Conservation (phyloP, 2,113 vertebrate genomes). For the Caretta caretta region DNA sequence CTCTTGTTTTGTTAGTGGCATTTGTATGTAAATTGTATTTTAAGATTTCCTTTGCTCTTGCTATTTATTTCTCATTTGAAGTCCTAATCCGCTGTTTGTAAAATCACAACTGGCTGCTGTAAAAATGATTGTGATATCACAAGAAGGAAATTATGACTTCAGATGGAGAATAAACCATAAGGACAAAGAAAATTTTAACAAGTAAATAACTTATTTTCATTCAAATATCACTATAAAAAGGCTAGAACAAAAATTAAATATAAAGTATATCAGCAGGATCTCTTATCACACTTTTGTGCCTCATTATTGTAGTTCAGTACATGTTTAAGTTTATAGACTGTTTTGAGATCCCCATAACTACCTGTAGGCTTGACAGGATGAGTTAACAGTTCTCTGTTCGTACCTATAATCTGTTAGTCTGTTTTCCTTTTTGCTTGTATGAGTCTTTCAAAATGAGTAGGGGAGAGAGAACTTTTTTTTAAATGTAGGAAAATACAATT, state of each 20-base stretch:
- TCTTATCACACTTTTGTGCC: slow-evolving; percentile 33
- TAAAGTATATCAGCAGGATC: slow-evolving; percentile 51
- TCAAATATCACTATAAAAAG: slow-evolving; percentile 47
- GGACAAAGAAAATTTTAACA: slow-evolving; percentile 33
- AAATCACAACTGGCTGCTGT: slow-evolving; percentile 58
- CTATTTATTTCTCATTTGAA: slow-evolving; percentile 51
- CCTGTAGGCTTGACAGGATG: neutral
- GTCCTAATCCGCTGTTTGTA: slow-evolving; percentile 56
- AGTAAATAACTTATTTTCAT: slow-evolving; percentile 45
- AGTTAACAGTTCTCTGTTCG: neutral
- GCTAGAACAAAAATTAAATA: slow-evolving; percentile 55
- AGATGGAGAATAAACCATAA: slow-evolving; percentile 38
- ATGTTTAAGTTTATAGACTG: slow-evolving; percentile 29
- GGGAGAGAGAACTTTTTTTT: neutral
- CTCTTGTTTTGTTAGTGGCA: neutral
- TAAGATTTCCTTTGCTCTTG: slow-evolving; percentile 49
- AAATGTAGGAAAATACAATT: slow-evolving; percentile 39
- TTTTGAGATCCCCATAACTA: neutral
- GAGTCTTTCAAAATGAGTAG: neutral
- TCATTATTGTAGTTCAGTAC: neutral
- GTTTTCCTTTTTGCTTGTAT: neutral
- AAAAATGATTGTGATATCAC: slow-evolving; percentile 16
- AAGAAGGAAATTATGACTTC: slow-evolving; percentile 47
- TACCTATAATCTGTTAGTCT: neutral
- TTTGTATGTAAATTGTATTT: slow-evolving; percentile 44